Conservation (phyloP, 2,888 invertebrate genomes). For the Ennomos erosarius region DNA sequence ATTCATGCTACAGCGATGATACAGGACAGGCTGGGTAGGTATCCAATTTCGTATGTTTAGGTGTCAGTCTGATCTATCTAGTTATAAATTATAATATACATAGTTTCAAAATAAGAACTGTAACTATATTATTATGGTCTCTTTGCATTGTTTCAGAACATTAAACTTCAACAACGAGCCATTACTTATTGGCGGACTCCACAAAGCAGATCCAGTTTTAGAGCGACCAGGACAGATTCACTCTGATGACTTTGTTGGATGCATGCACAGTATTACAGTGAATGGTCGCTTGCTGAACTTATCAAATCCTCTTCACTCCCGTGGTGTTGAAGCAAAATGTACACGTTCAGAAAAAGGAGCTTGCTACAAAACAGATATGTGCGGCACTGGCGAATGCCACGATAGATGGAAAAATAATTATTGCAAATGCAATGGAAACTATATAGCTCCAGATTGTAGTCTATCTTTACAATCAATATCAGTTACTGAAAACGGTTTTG, state of each 20-base stretch:
- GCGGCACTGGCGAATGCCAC: conserved; percentile 89
- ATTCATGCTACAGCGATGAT: conserved; percentile 93
- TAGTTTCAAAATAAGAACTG: background rate
- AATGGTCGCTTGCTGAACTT: conserved; percentile 94
- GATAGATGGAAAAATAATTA: conserved; percentile 93
- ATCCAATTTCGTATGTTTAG: too few relatives aligned
- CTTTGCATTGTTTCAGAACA: conserved; percentile 86
- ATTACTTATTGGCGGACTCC: conserved; percentile 93
- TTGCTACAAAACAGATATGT: conserved; percentile 85
- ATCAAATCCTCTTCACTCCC: conserved; percentile 89
- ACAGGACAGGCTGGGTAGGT: conserved; percentile 95
- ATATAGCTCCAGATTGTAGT: conserved; percentile 92
- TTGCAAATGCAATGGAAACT: conserved; percentile 88
- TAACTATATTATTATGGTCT: too few relatives aligned
- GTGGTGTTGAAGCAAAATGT: conserved; percentile 91
- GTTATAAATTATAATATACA: background rate
- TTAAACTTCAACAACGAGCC: conserved; percentile 96
- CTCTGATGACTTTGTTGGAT: conserved; percentile 97
- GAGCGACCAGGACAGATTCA: conserved; percentile 96
- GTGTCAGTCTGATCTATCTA: too few relatives aligned
- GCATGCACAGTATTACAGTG: conserved; percentile 95
- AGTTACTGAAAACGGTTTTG: conserved; percentile 90
- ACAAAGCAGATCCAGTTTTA: conserved; percentile 93
- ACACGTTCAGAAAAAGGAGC: conserved; percentile 88
- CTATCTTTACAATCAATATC: conserved; percentile 92